Base-by-base conservation (phyloP, 1,140 invertebrate genomes). In the Drosophila aff. region DNA sequence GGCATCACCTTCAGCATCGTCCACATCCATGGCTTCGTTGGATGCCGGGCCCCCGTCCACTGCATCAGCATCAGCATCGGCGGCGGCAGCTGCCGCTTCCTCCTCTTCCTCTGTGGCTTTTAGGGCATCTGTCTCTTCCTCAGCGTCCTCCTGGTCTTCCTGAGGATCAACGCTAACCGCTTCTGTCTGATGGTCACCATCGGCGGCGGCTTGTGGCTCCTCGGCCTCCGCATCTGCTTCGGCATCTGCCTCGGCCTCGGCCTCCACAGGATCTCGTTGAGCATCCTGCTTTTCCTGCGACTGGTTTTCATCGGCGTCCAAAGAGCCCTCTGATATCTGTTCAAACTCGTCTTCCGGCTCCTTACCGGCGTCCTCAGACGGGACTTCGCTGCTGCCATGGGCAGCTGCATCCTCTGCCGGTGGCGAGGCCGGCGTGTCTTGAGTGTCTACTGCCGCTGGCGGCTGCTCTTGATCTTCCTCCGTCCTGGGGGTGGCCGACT, bases 21-120 rank as follows among this genome's bases (percentile, higher is more conserved):
- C 92, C 63, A 86, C 91, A 31, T 93, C 91, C 90, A 86, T 86
- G 15, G 92, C 91, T 43, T 87, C 84, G 52, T 78, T 84, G 28
- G 82, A 83, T 46, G 85, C 71, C 15, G 93, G 93, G 23, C 93
- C 85, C 81, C 93, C 92, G 79, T 93, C 93, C 18, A 92, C 85
- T 16, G 91, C 77, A 68, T 90, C 91, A 66, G 64, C 77, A 68
- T 90, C 91, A 62, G 64, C 57, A 23, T 65, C 82, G 6, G 43
- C 46, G 9, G 16, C 52, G 9, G 55, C 28, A 13, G 83, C 85
- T 28, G 67, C 81, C 9, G 73, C 74, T 21, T 46, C 63, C 55
- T 84, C 81, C 38, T 82, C 86, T 40, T 76, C 77, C 72, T 80
- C 82, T 0, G 46, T 66, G 50, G 81, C 69, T 47, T 81, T 79